Percentiles rank a stretch among this genome's conserved stretches.
Conservation (phyloP, 1,140 invertebrate genomes). For the Lepidurus arcticus region DNA sequence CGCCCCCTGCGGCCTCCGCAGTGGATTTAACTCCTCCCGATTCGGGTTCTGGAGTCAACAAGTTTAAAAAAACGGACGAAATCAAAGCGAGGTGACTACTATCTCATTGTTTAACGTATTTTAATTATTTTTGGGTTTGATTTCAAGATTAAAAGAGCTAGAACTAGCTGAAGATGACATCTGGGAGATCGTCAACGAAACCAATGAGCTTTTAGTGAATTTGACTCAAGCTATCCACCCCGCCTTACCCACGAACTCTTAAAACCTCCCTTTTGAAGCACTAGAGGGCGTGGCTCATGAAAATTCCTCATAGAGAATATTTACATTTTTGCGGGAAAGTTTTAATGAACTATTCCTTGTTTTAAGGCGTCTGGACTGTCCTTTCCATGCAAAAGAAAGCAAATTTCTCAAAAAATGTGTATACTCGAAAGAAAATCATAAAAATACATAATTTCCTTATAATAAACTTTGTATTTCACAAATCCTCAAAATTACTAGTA, state of each 20-base stretch:
- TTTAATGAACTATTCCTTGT: neutral
- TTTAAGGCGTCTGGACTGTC: too few species aligned
- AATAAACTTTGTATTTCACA: neutral
- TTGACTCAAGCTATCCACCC: neutral
- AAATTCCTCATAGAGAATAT: neutral
- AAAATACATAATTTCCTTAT: neutral
- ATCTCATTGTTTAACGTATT: too few species aligned
- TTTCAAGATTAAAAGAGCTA: neutral
- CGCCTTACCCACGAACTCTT: constrained; percentile 4
- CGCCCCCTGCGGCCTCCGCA: neutral
- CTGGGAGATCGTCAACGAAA: constrained; percentile 14
- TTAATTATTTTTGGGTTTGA: neutral
- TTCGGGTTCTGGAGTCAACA: neutral
- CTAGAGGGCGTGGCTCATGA: neutral
- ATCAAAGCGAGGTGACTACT: neutral
- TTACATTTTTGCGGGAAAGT: neutral
- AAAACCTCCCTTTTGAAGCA: neutral
- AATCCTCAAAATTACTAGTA: neutral
- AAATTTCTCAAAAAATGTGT: neutral
- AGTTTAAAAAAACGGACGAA: neutral
- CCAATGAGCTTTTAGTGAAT: constrained; percentile 2
- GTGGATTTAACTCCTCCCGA: neutral
- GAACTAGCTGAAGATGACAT: constrained; percentile 15
- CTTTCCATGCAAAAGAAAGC: too few species aligned
- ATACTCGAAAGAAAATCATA: neutral